Conservation (phyloP, 2,113 vertebrate genomes). For the Chinchilla lanigera region DNA sequence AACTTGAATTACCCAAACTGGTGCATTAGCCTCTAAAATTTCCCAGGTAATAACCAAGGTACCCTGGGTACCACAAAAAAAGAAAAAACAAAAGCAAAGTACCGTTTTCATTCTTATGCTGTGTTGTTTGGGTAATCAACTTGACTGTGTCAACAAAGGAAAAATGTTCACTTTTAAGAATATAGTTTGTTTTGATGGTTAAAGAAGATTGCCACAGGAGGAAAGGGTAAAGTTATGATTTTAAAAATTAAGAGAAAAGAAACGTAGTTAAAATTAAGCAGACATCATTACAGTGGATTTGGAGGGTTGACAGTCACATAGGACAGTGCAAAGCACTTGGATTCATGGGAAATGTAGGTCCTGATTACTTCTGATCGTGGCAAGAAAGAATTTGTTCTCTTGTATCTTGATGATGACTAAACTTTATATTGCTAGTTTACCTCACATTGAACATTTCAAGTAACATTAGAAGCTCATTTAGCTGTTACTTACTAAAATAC, state of each 20-base stretch:
- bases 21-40: background rate
- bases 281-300: background rate
- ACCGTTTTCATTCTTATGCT: background rate
- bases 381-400: background rate
- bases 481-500: background rate
- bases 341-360: background rate
- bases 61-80: no score
- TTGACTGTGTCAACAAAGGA: background rate
- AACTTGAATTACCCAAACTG: background rate
- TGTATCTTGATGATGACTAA: background rate
- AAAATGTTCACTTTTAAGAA: background rate
- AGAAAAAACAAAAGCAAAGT: no score
- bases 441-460: background rate
- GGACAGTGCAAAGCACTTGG: background rate
- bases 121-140: background rate
- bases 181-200: background rate
- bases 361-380: background rate
- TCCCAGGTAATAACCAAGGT: background rate
- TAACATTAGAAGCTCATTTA: background rate
- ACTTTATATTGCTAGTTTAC: background rate
- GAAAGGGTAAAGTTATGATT: slow-evolving; percentile 9
- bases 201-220: background rate
- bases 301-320: background rate
- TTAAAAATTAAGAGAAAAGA: slow-evolving; percentile 41
- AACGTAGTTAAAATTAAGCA: background rate